Base-by-base conservation (phyloP, 2,797 vertebrate species). In the Trachurus trachurus region DNA sequence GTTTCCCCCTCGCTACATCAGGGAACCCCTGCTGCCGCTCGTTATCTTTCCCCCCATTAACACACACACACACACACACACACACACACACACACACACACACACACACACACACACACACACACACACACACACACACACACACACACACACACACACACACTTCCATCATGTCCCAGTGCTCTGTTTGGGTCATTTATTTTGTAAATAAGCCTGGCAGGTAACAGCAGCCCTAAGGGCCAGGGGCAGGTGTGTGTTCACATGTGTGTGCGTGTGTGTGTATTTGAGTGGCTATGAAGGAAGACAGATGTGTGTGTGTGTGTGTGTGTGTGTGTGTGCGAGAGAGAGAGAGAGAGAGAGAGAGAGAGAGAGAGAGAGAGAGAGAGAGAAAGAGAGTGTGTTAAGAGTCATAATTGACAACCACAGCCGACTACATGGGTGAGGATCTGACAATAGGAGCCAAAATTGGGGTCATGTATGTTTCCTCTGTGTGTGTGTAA, bases 131-230 rank as follows among this genome's bases (percentile, higher is more conserved):
- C 16, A 39, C 29, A 17, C 53, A 53, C n/a, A 59, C 26, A 52
- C 63, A 10, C 50, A 19, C 42, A n/a, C 44, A 19, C 56, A 61
- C 52, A 39, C 49, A n/a, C 37, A 34, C 53, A 49, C 74, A 49
- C 65, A 56, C 66, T 47, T 19, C 40, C 57, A 74, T 59, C 31
- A 58, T 39, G 40, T 29, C 66, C 77, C 39, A 31, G 81, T 67
- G 67, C 1, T 83, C 59, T 45, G 39, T 62, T 44, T 61, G 85
- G 72, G 29, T 88, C 73, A 83, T 89, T 86, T 88, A 87, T 85
- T 88, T 66, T 50, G 64, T 74, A 81, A 87, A 85, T 85, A 64
- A 42, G 21, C 66, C 54, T 47, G 74, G 63, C 86, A 88, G 85
- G 88, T 88, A 86, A 82, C 83, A 83, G 78, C 60, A 65, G 74